Evolutionary conservation across 2,888 invertebrate species (phyloP).

Genomic region (Eretmocerus hayati): DNA sequence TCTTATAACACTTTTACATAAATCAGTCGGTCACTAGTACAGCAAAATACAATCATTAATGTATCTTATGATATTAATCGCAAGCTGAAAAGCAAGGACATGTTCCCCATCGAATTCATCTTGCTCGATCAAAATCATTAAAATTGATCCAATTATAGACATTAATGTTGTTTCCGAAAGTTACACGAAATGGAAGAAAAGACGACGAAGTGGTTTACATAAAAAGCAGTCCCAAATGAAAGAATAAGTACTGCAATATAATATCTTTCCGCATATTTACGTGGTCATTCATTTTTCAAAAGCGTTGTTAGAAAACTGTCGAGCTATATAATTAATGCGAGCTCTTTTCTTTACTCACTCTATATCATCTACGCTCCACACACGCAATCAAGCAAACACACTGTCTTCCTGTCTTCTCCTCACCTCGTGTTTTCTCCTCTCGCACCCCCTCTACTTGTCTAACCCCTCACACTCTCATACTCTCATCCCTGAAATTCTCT

Average conservation of each 20-base stretch:
- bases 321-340: constrained; percentile 13
- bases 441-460: too few species aligned
- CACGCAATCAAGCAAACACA: too few species aligned
- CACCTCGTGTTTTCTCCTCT: too few species aligned
- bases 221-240: constrained; percentile 12
- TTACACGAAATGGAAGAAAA: constrained; percentile 9
- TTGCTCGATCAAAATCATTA: neutral
- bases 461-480: neutral
- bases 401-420: too few species aligned
- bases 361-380: too few species aligned
- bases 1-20: constrained; percentile 12
- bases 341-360: neutral
- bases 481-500: neutral
- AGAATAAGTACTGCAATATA: constrained; percentile 14
- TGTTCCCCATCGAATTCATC: neutral
- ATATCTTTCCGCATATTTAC: constrained; percentile 8
- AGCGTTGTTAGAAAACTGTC: constrained; percentile 14
- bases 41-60: constrained; percentile 13
- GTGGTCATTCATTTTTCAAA: constrained; percentile 6
- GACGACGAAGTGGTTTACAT: constrained; percentile 6
- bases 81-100: neutral
- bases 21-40: constrained; percentile 17
- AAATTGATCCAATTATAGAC: constrained; percentile 2
- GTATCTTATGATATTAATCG: constrained; percentile 2
- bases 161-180: constrained; percentile 5